Conservation (phyloP, 2,888 invertebrate species). For the Chrysolina oricalcia region DNA sequence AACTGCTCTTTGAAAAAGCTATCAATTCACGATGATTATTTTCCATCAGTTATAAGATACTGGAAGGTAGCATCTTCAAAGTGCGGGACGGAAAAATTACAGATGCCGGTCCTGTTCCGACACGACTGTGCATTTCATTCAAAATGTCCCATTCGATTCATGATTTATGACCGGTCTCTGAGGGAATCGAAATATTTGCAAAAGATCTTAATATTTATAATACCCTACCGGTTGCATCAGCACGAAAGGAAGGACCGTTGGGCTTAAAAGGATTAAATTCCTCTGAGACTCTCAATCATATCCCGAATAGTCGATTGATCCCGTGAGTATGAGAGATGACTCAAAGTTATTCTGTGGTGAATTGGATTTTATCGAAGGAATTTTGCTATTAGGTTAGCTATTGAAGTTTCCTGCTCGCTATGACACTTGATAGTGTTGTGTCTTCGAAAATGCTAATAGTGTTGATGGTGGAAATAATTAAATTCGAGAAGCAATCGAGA, state of each 20-base stretch:
- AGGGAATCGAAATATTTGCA: conserved; percentile 13
- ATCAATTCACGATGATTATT: too few relatives aligned
- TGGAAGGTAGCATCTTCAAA: too few relatives aligned
- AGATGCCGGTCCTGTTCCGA: neutral
- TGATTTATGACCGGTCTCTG: neutral
- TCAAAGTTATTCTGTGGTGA: conserved; percentile 20
- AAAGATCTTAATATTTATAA: conserved; percentile 18
- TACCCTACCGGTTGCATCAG: conserved; percentile 15
- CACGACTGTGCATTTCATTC: neutral
- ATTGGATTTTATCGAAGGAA: conserved; percentile 31
- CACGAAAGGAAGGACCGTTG: conserved; percentile 14
- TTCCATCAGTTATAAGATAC: too few relatives aligned
- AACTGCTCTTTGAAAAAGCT: too few relatives aligned
- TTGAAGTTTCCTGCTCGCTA: neutral
- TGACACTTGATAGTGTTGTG: neutral
- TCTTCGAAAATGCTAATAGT: neutral
- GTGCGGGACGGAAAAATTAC: too few relatives aligned
- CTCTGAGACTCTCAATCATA: conserved; percentile 13
- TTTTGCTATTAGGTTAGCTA: conserved; percentile 28
- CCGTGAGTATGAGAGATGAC: conserved; percentile 23
- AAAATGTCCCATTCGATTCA: neutral
- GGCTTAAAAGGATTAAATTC: conserved; percentile 24
- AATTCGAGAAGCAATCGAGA: too few relatives aligned
- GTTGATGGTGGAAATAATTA: neutral
- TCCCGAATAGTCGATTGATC: conserved; percentile 21